phyloP scores from a whole-genome alignment of 2,888 invertebrate genomes.

The Patella depressa region DNA sequence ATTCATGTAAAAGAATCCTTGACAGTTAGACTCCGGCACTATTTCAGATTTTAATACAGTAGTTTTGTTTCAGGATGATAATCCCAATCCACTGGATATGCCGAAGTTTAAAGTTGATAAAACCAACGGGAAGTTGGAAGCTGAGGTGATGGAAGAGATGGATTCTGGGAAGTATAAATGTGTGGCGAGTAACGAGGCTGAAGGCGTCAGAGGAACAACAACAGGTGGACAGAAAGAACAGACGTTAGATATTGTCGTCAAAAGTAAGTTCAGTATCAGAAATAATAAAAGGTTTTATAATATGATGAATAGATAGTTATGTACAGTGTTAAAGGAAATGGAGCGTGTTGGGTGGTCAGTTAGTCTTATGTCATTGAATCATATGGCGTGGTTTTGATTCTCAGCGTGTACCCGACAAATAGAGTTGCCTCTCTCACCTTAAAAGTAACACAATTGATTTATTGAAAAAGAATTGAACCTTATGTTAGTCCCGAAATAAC shows the following conservation, averaged over 20 bases:
- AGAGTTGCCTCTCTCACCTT: no score
- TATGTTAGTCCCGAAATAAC: no score
- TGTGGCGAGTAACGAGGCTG: conserved; percentile 22
- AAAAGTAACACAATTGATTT: no score
- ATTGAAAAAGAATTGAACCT: no score
- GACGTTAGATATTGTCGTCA: conserved; percentile 35
- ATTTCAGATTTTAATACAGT: not conserved
- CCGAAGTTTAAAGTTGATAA: conserved; percentile 5
- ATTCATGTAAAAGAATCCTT: not conserved
- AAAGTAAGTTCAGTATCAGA: conserved; percentile 28
- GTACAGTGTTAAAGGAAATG: no score
- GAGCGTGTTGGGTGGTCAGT: no score
- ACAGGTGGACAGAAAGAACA: conserved; percentile 23
- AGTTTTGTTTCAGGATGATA: not conserved
- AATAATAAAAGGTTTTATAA: no score
- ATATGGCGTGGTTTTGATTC: no score
- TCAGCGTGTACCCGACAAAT: no score
- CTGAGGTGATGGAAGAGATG: conserved; percentile 12
- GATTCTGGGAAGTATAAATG: conserved; percentile 29
- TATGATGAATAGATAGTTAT: no score
- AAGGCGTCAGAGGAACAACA: not conserved
- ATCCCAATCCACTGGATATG: not conserved
- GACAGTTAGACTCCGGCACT: not conserved
- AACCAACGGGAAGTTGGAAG: conserved; percentile 18
- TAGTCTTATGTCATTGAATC: no score